Evolutionary conservation across 2,797 vertebrate species (phyloP), one percentile per base, ranked within the genome.

Genomic region (Knipowitschia caucasica): DNA sequence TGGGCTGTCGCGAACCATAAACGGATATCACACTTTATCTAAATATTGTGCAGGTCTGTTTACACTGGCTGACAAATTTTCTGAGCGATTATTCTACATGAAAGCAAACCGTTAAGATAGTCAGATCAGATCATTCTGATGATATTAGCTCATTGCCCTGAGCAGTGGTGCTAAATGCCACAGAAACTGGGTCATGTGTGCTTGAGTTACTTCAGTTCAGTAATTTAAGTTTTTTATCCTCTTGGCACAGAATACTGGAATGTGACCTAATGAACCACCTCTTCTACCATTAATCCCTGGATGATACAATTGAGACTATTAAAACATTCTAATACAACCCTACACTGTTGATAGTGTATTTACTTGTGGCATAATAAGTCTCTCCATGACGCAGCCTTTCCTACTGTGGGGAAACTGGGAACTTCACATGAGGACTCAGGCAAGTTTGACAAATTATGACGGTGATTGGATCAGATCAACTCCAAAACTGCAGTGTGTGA

Each of bases 141-240:
- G 43, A 21, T 49, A 49, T 49, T 30, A 46, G 44, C 44, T 46
- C 44, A 30, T 20, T 33, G 45, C 45, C 27, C 14, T 23, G 29
- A 49, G 45, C 27, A 20, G 45, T 31, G 17, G 45, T 10, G 29
- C 29, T 49, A 49, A 51, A 38, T 51, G 31, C n/a, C 56, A 44
- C 24, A 12, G 21, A 17, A 51, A 39, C 33, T 49, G 45, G 45
- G 45, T 30, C 31, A 44, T 25, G 15, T 45, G 45, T n/a, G 23
- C 53, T 54, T 49, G 33, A 60, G 39, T 50, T 35, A 25, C 49
- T 50, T 53, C n/a, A 44, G 26, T 62, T 51, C 27, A 46, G 30
- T 4, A 24, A 34, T 59, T 53, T 44, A 38, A 65, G 33, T 26
- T 2, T 43, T 68, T 34, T 18, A 14, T 26, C 46, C 23, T n/a